These are phyloP conservation scores for Papilio protenor DNA, from an alignment of 2,888 invertebrate genomes.

Conservation along the genomic window DNA sequence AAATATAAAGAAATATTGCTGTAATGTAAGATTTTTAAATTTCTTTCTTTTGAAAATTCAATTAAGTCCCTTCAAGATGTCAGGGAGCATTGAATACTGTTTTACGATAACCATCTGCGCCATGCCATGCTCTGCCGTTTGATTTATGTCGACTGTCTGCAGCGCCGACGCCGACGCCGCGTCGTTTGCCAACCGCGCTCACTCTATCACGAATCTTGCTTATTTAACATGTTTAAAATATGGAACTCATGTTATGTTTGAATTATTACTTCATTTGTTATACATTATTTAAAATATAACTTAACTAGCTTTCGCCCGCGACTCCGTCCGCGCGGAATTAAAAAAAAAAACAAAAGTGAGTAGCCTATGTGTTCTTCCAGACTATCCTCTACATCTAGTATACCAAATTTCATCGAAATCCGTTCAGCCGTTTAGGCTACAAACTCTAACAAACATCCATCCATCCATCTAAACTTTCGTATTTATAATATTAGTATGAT, in stretches of 20 bases:
- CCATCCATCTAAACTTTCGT: no score
- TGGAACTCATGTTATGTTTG: neutral
- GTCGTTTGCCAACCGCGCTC: conserved; percentile 2
- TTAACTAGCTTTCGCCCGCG: no score
- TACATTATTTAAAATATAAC: neutral
- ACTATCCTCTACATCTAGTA: no score
- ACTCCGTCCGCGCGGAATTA: no score
- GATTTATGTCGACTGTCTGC: conserved; percentile 28
- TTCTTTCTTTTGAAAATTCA: conserved; percentile 20
- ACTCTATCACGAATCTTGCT: conserved; percentile 27
- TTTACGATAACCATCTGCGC: conserved; percentile 36
- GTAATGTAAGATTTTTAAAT: neutral
- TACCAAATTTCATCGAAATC: no score
- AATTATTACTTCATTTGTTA: neutral
- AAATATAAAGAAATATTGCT: neutral
- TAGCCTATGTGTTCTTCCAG: no score
- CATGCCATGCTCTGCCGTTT: conserved; percentile 31
- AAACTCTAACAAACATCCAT: no score
- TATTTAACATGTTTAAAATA: conserved; percentile 25
- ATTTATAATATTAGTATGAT: no score
- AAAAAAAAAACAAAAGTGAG: no score
- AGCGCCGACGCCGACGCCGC: conserved; percentile 24
- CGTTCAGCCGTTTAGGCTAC: no score
- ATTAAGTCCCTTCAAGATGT: conserved; percentile 25
- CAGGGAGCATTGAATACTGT: conserved; percentile 26